Base-by-base conservation (phyloP, 2,888 invertebrate species). In the Caenorhabditis panamensis region DNA sequence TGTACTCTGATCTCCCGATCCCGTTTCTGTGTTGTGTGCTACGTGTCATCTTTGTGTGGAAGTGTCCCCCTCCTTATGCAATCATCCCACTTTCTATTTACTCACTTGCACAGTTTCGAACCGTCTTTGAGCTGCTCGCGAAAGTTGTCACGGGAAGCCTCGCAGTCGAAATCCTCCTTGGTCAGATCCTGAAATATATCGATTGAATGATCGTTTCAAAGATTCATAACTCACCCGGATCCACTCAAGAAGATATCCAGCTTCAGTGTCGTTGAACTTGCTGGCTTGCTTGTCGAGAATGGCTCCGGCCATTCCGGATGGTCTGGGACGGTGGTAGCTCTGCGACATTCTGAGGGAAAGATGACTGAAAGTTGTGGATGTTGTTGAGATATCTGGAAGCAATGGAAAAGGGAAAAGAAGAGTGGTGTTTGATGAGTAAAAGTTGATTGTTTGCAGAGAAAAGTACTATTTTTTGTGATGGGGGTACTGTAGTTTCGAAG, bases 221-320 rank as follows among this genome's bases (percentile, higher is more conserved):
- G n/a, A n/a, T n/a, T n/a, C n/a, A n/a, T 13, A 37, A 47, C 67
- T 9, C 11, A 87, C 87, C 81, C 83, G 94, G 89, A 98, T 95
- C 98, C 98, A 98, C 93, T 95, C 95, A 91, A 97, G 92, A 86
- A 95, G 94, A 93, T 97, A 96, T 88, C 94, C 94, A 1, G 97
- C 97, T 84, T 96, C 93, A 89, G 96, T 95, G 90, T 96, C 95
- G 92, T 95, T 97, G 93, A 97, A 99, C 93, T 97, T 98, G 92
- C 96, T 95, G 92, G 96, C 96, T 88, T 98, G 96, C 97, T 98
- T 90, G 56, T 88, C 89, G 37, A 90, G 75, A 63, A 90, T 83
- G 63, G 85, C 85, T 22, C 86, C 85, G 26, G 85, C 85, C 83
- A 85, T 82, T 22, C 85, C 85, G 20, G 80, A 71, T 28, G 88